phyloP scores from a whole-genome alignment of 2,888 invertebrate genomes.

The Acanthosepion pharaonis region DNA sequence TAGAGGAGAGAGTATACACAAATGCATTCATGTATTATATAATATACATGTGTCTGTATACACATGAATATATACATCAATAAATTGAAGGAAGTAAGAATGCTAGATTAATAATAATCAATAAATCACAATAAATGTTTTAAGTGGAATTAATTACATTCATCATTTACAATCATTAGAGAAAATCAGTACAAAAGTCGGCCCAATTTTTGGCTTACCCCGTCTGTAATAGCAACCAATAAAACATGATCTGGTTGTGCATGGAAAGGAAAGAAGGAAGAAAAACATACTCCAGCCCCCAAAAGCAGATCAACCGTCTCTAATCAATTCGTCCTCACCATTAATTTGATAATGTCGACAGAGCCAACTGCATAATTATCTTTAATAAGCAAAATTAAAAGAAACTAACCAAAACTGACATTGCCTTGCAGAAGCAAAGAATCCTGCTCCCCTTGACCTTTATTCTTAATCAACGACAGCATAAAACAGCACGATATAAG shows the following conservation, averaged over 20 bases:
- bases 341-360: neutral
- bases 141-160: slow-evolving; percentile 21
- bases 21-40: no score
- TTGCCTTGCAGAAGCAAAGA: neutral
- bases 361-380: neutral
- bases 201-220: slow-evolving; percentile 11
- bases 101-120: neutral
- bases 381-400: neutral
- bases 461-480: neutral
- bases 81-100: neutral
- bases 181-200: neutral
- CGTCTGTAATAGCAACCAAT: neutral
- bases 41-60: no score
- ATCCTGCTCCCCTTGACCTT: neutral
- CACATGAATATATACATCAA: neutral
- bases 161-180: neutral
- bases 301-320: neutral
- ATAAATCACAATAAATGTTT: neutral
- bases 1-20: no score
- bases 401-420: neutral
- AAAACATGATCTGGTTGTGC: neutral
- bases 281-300: neutral
- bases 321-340: neutral
- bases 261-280: neutral
- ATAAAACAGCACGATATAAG: no score